Conservation (phyloP, 2,888 invertebrate species). For the Ommatoiulus sabulosus region DNA sequence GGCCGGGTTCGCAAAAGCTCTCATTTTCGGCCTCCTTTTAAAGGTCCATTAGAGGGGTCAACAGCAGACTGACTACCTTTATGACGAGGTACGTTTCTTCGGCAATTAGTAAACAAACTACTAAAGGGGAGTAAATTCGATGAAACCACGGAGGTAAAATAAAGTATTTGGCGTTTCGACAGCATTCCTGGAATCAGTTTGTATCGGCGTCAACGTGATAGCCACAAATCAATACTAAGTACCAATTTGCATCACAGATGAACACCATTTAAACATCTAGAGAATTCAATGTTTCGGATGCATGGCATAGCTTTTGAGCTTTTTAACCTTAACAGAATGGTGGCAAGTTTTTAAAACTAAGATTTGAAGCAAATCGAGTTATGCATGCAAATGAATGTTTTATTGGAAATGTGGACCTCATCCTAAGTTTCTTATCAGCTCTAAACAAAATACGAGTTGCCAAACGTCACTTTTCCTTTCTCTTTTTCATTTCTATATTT, state of each 20-base stretch:
- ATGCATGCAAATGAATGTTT: neutral
- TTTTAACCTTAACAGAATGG: neutral
- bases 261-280: neutral
- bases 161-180: neutral
- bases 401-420: neutral
- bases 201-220: neutral
- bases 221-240: slow-evolving; percentile 3
- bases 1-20: neutral
- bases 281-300: neutral
- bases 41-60: slow-evolving; percentile 35
- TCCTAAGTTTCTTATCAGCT: neutral
- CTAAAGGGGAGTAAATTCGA: neutral
- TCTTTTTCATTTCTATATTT: slow-evolving; percentile 23
- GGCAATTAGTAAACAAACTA: slow-evolving; percentile 35
- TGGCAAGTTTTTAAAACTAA: neutral
- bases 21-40: slow-evolving; percentile 24
- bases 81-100: neutral
- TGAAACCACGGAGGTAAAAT: neutral
- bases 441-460: neutral
- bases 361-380: neutral
- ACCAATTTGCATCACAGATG: neutral
- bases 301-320: neutral
- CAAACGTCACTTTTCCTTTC: slow-evolving; percentile 12
- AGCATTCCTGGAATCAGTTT: neutral
- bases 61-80: slow-evolving; percentile 1